Conservation (phyloP, 2,888 invertebrate genomes). For the Julus scandinavius region DNA sequence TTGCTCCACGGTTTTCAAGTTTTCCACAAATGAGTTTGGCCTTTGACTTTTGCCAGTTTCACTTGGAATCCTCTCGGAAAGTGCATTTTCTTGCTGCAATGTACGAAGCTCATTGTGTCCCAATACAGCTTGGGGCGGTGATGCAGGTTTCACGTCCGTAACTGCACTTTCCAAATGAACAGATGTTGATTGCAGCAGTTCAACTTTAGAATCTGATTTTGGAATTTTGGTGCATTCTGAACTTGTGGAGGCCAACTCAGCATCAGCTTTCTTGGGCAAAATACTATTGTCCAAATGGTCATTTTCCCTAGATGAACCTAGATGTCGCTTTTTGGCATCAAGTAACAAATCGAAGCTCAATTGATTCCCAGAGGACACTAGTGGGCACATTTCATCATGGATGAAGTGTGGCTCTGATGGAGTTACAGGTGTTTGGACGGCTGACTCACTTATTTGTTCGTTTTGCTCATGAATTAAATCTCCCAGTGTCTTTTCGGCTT, state of each 20-base stretch:
- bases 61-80: not conserved
- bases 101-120: not conserved
- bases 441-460: constrained; percentile 13
- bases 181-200: not conserved
- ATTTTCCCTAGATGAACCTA: not conserved
- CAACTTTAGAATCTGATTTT: not conserved
- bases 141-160: not conserved
- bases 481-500: constrained; percentile 54
- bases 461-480: constrained; percentile 49
- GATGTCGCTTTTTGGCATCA: not conserved
- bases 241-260: not conserved
- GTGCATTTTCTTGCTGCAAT: not conserved
- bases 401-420: not conserved
- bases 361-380: constrained; percentile 24
- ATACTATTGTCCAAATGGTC: not conserved
- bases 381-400: constrained; percentile 52
- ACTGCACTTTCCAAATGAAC: not conserved
- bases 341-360: not conserved
- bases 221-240: not conserved
- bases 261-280: not conserved
- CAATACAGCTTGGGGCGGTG: not conserved
- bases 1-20: not conserved
- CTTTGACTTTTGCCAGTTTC: constrained; percentile 20
- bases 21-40: constrained; percentile 51
- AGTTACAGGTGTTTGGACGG: constrained; percentile 48